Base-by-base conservation (phyloP, 1,140 invertebrate genomes). In the Stegodyphus mimosarum region DNA sequence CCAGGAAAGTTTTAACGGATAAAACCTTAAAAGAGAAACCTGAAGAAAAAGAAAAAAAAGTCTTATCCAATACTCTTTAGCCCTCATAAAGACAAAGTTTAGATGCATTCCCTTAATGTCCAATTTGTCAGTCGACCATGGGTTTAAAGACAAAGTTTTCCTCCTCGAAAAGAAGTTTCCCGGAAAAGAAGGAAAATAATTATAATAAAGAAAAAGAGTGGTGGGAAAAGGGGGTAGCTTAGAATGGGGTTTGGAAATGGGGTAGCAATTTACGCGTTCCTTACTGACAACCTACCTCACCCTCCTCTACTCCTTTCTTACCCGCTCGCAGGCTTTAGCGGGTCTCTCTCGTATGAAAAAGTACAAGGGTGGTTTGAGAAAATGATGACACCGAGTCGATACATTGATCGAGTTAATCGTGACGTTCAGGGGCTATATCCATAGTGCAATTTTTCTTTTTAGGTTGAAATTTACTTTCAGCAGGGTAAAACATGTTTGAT, bases 71-170 rank as follows among this genome's bases (percentile, higher is more conserved):
- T 84, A 84, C 76, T 63, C 64, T 71, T 81, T 72, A 17, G 51
- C 73, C 64, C 73, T 84, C 81, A 84, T 84, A 84, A 84, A 84
- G 81, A 84, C 72, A 84, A 84, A 84, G 81, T 84, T 84, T 75
- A 84, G 81, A 74, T 76, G 81, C 72, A 55, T 76, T 84, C 66
- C 81, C 73, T 84, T 84, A 84, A 84, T 84, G 81, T 84, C 81
- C 81, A 84, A 84, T 84, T 84, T 84, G 81, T 84, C 81, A 84
- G 81, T 84, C 81, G 75, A 84, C 72, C 81, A 84, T 84, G 81
- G 81, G 81, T 84, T 84, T 84, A 84, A 84, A 84, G 81, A 84
- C 81, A 84, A 84, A 84, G 81, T 84, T 84, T 84, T 70, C 73
- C 81, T 72, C 63, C 80, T 63, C 18, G 50, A 83, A 83, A 83